Percentiles rank a stretch among this genome's conserved stretches.
phyloP scores from a whole-genome alignment of 64 coral and sea anemone species.

The Trachythela sp. region DNA sequence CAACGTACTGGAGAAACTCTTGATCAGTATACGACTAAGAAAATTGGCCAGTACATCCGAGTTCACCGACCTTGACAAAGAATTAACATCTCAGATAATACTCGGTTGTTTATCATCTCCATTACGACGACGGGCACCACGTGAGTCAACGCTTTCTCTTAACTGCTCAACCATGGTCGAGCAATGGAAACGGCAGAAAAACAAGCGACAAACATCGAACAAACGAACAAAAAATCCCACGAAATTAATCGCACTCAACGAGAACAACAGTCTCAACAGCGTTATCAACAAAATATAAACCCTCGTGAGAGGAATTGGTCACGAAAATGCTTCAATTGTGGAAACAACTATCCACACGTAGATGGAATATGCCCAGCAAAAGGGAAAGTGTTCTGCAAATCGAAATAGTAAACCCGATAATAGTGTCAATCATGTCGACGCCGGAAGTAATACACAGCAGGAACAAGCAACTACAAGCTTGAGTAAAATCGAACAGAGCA shows the following conservation, averaged over 20 bases:
- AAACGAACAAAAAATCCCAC: not conserved
- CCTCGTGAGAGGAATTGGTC: not conserved
- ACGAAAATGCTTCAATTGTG: not conserved
- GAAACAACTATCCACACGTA: not conserved
- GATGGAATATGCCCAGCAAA: not conserved
- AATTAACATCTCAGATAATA: too few species aligned
- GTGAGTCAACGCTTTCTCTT: constrained; percentile 2
- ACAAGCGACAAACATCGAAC: not conserved
- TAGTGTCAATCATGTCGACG: too few species aligned
- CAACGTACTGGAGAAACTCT: too few species aligned
- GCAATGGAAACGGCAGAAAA: too few species aligned
- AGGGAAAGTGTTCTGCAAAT: not conserved
- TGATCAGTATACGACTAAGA: too few species aligned
- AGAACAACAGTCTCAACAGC: not conserved
- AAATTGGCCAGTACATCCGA: too few species aligned
- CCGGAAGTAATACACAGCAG: too few species aligned
- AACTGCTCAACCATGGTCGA: too few species aligned
- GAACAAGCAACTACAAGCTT: too few species aligned
- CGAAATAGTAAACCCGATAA: not conserved
- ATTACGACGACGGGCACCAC: not conserved
- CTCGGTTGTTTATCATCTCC: not conserved
- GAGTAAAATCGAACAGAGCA: too few species aligned
- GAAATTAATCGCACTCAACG: not conserved
- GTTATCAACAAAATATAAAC: too few species aligned
- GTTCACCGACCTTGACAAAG: too few species aligned